Evolutionary conservation across 2,113 vertebrate species (phyloP).

Genomic region (Coracopsis vasa): DNA sequence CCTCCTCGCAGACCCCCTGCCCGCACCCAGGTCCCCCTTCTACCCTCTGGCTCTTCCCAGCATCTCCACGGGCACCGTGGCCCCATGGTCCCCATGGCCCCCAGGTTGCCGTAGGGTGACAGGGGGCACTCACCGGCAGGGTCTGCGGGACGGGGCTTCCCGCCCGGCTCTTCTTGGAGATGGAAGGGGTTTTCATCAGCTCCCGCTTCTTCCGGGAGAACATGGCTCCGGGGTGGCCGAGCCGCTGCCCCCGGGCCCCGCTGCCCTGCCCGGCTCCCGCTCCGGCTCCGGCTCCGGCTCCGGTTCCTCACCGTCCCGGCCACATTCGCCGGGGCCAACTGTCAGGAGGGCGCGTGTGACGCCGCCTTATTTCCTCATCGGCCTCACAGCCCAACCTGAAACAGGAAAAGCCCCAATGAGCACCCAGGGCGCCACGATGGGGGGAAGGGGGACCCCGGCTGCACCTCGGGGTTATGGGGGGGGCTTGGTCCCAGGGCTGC

Average conservation of each 20-base stretch:
- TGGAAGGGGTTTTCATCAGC: conserved; percentile 92
- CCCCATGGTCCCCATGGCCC: background rate
- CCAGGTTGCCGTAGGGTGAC: no score
- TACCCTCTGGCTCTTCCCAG: background rate
- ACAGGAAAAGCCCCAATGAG: conserved; percentile 45
- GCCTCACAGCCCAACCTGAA: background rate
- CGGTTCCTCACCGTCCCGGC: background rate
- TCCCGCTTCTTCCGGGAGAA: conserved; percentile 93
- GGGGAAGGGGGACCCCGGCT: background rate
- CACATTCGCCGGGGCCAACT: conserved; percentile 2
- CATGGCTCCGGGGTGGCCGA: conserved; percentile 59
- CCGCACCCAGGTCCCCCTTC: background rate
- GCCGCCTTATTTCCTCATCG: conserved; percentile 60
- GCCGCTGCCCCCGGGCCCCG: background rate
- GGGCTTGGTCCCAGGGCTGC: fast-evolving
- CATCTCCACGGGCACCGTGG: background rate
- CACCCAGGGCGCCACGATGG: background rate
- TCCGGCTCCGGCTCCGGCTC: background rate
- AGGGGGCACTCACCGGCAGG: conserved; percentile 77
- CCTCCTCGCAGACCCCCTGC: background rate
- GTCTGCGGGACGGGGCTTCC: conserved; percentile 86
- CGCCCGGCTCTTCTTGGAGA: conserved; percentile 92
- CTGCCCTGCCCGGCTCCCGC: background rate
- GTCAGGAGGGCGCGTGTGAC: conserved; percentile 52
- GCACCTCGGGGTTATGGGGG: background rate